phyloP scores from a whole-genome alignment of 2,888 invertebrate genomes.

The Epistrophe eligans region DNA sequence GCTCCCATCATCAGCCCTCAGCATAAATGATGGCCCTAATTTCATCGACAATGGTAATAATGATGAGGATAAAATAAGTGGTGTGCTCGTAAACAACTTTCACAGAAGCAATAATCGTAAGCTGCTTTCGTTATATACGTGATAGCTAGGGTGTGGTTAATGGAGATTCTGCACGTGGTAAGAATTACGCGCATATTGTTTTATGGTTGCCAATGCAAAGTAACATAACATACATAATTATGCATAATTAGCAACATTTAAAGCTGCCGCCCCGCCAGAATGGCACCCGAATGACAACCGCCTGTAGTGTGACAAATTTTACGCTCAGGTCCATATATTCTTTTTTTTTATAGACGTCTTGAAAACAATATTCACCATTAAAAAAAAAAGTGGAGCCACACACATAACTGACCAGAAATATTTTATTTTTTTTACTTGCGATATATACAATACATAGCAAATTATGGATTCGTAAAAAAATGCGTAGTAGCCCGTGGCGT shows the following conservation, averaged over 20 bases:
- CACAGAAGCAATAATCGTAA: constrained; percentile 67
- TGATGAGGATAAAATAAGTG: constrained; percentile 68
- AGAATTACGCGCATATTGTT: constrained; percentile 35
- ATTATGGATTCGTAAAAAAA: too few relatives aligned
- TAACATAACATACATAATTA: constrained; percentile 40
- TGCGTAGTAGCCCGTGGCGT: too few relatives aligned
- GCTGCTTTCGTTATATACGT: constrained; percentile 48
- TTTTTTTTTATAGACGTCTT: not conserved
- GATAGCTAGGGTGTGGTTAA: constrained; percentile 17
- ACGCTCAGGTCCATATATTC: not conserved
- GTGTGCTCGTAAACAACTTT: constrained; percentile 61
- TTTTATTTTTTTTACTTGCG: too few relatives aligned
- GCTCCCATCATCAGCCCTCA: not conserved
- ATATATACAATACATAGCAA: too few relatives aligned
- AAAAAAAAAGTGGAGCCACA: too few relatives aligned
- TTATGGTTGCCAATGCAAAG: constrained; percentile 60
- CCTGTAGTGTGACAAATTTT: constrained; percentile 7
- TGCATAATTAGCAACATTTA: constrained; percentile 54
- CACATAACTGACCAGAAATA: too few relatives aligned
- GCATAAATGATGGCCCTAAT: constrained; percentile 69
- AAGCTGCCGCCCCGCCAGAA: constrained; percentile 8
- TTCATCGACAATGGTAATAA: constrained; percentile 71
- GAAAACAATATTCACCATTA: too few relatives aligned
- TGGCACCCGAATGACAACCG: constrained; percentile 3
- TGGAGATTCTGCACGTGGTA: constrained; percentile 12